A percentile compares a stretch with the other conserved stretches of the same genome.
Conservation (phyloP, 2,888 invertebrate genomes). For the Toxonevra muliebris region DNA sequence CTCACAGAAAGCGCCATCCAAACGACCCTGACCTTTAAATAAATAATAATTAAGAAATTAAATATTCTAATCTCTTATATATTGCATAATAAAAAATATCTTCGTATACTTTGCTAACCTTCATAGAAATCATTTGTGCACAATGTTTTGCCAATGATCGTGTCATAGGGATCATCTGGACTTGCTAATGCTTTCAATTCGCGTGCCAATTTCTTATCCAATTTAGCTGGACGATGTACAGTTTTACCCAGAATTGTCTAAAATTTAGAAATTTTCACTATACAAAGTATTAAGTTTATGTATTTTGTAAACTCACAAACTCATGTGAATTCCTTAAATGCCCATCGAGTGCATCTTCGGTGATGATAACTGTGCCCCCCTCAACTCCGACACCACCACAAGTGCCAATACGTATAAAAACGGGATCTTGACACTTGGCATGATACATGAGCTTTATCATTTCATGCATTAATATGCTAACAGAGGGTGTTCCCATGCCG, state of each 20-base stretch:
- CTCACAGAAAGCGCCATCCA: conserved; percentile 97
- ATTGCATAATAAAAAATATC: too few species aligned
- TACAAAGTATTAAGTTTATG: background rate
- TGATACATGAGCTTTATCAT: conserved; percentile 95
- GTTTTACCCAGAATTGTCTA: conserved; percentile 87
- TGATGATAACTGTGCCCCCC: conserved; percentile 92
- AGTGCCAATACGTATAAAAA: conserved; percentile 93
- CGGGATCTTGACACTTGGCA: conserved; percentile 85
- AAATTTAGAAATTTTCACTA: background rate
- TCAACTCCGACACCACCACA: conserved; percentile 94
- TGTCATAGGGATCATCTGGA: conserved; percentile 83
- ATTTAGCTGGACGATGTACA: conserved; percentile 81
- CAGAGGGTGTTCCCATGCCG: conserved; percentile 97
- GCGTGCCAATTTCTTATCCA: conserved; percentile 82
- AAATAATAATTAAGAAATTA: background rate
- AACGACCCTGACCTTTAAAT: conserved; percentile 83
- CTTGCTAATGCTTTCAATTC: conserved; percentile 81
- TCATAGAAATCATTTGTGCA: conserved; percentile 99
- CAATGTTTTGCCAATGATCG: conserved; percentile 91
- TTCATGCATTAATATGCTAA: conserved; percentile 95
- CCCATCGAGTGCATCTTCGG: conserved; percentile 91
- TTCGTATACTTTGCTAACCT: conserved; percentile 67
- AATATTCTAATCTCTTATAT: background rate
- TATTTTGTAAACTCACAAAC: conserved; percentile 70
- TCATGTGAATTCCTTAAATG: conserved; percentile 83